Conservation (phyloP, 2,888 invertebrate species). For the Acrobasis consociella region DNA sequence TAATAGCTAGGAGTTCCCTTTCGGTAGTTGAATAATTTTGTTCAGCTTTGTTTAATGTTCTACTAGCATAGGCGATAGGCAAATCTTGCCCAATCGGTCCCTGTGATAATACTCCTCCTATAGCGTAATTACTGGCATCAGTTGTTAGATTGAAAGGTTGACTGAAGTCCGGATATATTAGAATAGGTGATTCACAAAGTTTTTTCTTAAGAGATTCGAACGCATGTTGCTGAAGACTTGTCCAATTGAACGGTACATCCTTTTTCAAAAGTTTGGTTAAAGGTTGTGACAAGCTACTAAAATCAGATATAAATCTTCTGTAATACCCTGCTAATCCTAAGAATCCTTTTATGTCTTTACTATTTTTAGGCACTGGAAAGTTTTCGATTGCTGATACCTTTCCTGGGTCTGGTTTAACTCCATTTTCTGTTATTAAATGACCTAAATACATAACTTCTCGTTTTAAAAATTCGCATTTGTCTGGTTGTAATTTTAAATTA, state of each 20-base stretch:
- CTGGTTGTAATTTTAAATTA: slow-evolving; percentile 36
- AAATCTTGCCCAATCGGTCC: slow-evolving; percentile 9
- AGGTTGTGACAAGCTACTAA: slow-evolving; percentile 38
- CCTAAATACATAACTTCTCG: slow-evolving; percentile 44
- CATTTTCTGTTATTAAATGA: slow-evolving; percentile 39
- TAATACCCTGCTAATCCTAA: slow-evolving; percentile 53
- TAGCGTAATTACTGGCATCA: slow-evolving; percentile 30
- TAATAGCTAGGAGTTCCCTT: slow-evolving; percentile 27
- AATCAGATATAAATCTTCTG: slow-evolving; percentile 46
- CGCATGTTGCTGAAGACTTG: slow-evolving; percentile 24
- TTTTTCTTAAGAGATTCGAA: slow-evolving; percentile 2
- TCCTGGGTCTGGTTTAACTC: slow-evolving; percentile 39
- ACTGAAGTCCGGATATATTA: slow-evolving; percentile 30
- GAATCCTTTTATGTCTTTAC: slow-evolving; percentile 42
- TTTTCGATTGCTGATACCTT: slow-evolving; percentile 38
- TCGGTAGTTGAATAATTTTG: slow-evolving; percentile 29
- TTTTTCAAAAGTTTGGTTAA: slow-evolving; percentile 31
- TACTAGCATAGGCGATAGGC: slow-evolving; percentile 23
- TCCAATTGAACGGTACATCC: slow-evolving; percentile 16
- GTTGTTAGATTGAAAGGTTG: slow-evolving; percentile 29
- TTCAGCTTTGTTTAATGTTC: slow-evolving; percentile 26
- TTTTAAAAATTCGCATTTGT: slow-evolving; percentile 36
- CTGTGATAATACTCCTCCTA: slow-evolving; percentile 28
- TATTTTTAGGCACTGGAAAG: slow-evolving; percentile 36
- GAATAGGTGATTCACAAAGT: slow-evolving; percentile 22